Evolutionary conservation across 2,113 vertebrate genomes (phyloP), one percentile per base, ranked within the genome.

Genomic region (Ibidorhyncha struthersii): DNA sequence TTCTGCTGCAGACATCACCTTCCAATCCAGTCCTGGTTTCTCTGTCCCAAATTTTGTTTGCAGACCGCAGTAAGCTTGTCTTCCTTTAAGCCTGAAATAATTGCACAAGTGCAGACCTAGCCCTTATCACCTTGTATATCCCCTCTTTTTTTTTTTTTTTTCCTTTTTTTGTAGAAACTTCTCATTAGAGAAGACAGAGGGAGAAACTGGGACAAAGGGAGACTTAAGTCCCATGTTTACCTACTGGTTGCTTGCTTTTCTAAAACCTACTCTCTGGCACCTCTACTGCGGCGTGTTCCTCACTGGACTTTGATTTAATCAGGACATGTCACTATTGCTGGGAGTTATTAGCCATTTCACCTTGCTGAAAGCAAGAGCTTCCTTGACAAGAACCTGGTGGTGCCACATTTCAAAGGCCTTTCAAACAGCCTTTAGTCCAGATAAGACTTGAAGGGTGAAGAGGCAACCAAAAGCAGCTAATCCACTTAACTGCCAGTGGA

Each of bases 391-490:
- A 71, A 34, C 47, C 61, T 78, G 7, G 27, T 6, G 32, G 32
- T 41, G 29, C 73, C 73, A 66, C 74, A 6, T 89, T 66, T 41
- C 83, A 83, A 91, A 96, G 83, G 71, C 41, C 76, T 88, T 91
- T 94, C 87, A 90, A 69, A 41, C 9, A 1, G 65, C 26, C 65
- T 52, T 87, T 40, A 91, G 84, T 72, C 77, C 70, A 56, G 91
- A 85, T 90, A 76, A 86, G 79, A 58, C 82, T 43, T 58, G 84
- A 91, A 80, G 45, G 77, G 69, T 72, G 61, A 94, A 40, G 86
- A 88, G 91, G 89, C 91, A 73, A 91, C 89, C 94, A 81, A 96
- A 93, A 87, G 87, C 72, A 79, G 91, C 82, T 88, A 95, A 96
- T 96, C 91, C 91, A 90, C 71, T 94, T 83, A 87, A 30, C 87